Evolutionary conservation across 1,140 invertebrate genomes (phyloP), one percentile per base, ranked within the genome.

Genomic region (Araneus ventricosus): DNA sequence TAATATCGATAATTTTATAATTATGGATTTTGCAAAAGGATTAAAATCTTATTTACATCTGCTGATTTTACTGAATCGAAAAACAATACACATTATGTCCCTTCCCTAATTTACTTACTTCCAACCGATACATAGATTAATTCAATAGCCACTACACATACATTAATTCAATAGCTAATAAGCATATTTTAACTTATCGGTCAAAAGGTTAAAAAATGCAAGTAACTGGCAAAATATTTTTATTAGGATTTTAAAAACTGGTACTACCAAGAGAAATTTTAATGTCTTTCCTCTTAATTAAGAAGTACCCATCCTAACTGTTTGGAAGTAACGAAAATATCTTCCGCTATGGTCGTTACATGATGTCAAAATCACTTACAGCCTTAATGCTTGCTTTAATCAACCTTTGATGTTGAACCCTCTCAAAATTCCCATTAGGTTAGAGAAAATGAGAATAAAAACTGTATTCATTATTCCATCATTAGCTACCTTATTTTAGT

Each of bases 281-380:
- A 82, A 82, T 82, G 80, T 52, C 22, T 82, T 82, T 82, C 80
- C 80, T 82, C 24, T 82, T 82, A 82, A 82, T 82, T 82, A 82
- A 82, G 80, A 82, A 82, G 80, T 82, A 45, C 20, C 39, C 41
- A 52, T 82, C 41, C 8, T n/a, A 82, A 82, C 8, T 41, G 80
- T 82, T n/a, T 10, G 80, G 24, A 24, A 27, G 22, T 39, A 41
- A 27, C n/a, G 20, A 37, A 86, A 86, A 30, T 61, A 57, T 59
- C 84, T 86, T 86, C 30, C 24, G 52, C 10, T 20, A 34, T 52
- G 84, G 52, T 86, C 57, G 57, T 86, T 86, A 86, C 45, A 61
- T 57, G n/a, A 86, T 86, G 84, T 86, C 84, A 59, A 86, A 86
- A 86, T 86, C 84, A 86, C 84, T 86, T 86, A 59, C 57, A 86